Base-by-base conservation (phyloP, 2,888 invertebrate species). In the Colostygia pectinataria region DNA sequence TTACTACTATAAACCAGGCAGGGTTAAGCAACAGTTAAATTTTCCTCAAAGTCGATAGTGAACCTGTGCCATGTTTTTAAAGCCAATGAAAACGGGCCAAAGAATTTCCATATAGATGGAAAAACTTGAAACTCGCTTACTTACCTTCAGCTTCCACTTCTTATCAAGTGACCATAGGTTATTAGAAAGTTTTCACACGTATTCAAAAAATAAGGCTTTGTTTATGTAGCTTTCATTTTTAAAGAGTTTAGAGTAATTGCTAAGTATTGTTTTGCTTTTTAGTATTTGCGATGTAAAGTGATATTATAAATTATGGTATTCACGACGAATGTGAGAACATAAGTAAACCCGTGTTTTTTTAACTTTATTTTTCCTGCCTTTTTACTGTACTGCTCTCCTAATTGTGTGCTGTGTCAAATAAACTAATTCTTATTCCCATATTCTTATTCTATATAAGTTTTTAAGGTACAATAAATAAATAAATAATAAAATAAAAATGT, bases 51-150 rank as follows among this genome's bases (percentile, higher is more conserved):
- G 33, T 42, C 8, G 12, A n/a, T 13, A 36, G 9, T 32, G 42
- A n/a, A 46, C 36, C 10, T 18, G 46, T 40, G 34, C 23, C 23
- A 44, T 53, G 48, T 45, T 49, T 54, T 50, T 43, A 49, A 54
- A 54, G 29, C 43, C 49, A 39, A 41, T 50, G 42, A 50, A 46
- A 54, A 34, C 39, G 34, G 38, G 33, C 9, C 23, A 32, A 32
- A 12, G 15, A 29, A 57, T 58, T 53, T 50, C 41, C 57, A 58
- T 58, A 58, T 55, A 58, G 55, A 58, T 58, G 42, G 57, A 43
- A 57, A 57, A 55, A 55, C 47, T 58, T 50, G 24, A 29, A 32
- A 47, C 23, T 50, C 37, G 29, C 37, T 49, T 34, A 53, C 45
- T 37, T 45, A 25, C 42, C 32, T 32, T 12, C 10, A 24, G 23